Evolutionary conservation across 2,797 vertebrate species (phyloP).

Genomic region (Todus mexicanus): DNA sequence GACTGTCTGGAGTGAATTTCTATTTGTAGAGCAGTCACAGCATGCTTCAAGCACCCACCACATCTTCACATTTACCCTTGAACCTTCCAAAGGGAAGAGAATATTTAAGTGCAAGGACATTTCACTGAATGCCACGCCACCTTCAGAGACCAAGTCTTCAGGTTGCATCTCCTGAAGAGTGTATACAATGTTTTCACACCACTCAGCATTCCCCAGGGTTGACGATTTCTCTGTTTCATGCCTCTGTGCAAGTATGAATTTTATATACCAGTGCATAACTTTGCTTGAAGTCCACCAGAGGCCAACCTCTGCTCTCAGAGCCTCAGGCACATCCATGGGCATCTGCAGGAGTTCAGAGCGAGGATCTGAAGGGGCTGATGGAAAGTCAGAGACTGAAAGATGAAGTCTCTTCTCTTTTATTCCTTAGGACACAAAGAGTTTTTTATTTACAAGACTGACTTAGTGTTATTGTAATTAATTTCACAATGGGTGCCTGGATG

Average conservation of each 20-base stretch:
- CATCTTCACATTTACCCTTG: neutral
- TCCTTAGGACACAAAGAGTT: constrained; percentile 36
- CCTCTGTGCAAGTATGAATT: neutral
- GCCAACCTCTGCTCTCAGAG: neutral
- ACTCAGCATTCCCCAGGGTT: neutral
- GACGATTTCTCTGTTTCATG: neutral
- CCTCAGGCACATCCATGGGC: neutral
- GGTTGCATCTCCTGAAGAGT: neutral
- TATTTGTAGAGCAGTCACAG: neutral
- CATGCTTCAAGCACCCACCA: neutral
- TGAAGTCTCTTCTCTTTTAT: constrained; percentile 28
- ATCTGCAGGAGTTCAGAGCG: neutral
- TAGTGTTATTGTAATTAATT: constrained; percentile 23
- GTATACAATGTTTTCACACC: neutral
- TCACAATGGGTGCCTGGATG: constrained; percentile 32
- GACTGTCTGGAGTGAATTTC: neutral
- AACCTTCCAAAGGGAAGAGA: neutral
- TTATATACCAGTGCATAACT: neutral
- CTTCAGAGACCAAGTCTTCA: neutral
- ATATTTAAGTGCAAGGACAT: neutral
- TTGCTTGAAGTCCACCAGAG: neutral
- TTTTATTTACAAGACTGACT: constrained; percentile 36
- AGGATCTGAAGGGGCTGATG: neutral
- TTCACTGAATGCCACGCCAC: neutral
- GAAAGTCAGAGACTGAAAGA: constrained; percentile 20